Base-by-base conservation (phyloP, 53 echinoderm and acorn worm genomes). In the Stichopus horrens region DNA sequence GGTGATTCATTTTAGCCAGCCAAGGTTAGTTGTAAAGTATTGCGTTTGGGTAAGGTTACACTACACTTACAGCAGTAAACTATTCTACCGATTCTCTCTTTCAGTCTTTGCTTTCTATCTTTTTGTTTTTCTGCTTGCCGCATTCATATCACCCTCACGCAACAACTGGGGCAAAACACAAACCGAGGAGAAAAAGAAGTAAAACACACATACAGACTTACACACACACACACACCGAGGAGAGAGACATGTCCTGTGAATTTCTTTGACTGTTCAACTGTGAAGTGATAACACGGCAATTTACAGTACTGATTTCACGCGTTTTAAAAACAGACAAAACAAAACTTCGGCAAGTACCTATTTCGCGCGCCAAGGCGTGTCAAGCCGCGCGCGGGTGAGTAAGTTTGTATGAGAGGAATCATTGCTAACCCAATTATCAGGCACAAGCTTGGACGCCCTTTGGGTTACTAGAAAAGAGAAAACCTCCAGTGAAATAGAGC, bases 291-390 rank as follows among this genome's bases (percentile, higher is more conserved):
- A 85, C 85, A 23, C 68, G 85, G 85, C 85, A 63, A 85, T 85
- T 37, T 85, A 85, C 68, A 66, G 85, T 59, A 14, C 65, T 66
- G 85, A 85, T 85, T 85, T 85, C 85, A 85, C 85, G 85, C 85
- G 85, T 85, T 85, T 85, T 85, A 85, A 85, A 23, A 85, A 52
- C 85, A 85, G 85, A 85, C 85, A 85, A 85, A 85, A 85, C 85
- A 85, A 5, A 59, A 65, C 85, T 68, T 65, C 68, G 85, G 63
- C 85, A 85, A 85, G 85, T 85, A 67, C 65, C 66, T 85, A 65
- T 65, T 65, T 65, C 85, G 85, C 65, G 85, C 85, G 85, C 85
- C 68, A 66, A 52, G 68, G 85, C 85, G 85, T 85, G 65, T 63
- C 85, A 85, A 76, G 66, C 85, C 85, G 68, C 85, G 85, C 85